Evolutionary conservation across 1,140 invertebrate species (phyloP).

Genomic region (Drosophila nikananu): DNA sequence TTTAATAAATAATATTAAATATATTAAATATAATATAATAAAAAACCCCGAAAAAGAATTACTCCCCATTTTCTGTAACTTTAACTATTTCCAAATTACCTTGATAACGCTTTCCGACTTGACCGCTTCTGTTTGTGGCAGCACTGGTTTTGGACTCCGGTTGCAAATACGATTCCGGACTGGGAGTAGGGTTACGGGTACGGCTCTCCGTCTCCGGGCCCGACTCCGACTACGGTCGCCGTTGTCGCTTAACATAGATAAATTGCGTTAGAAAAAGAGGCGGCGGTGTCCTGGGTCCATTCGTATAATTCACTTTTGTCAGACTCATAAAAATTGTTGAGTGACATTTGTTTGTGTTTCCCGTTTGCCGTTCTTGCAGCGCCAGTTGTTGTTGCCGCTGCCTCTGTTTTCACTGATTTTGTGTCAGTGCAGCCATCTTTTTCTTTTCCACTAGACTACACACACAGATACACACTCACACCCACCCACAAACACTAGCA

Average conservation of each 20-base stretch:
- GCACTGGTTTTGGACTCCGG: conserved; percentile 8
- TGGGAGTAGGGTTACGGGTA: conserved; percentile 12
- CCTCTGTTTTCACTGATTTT: conserved; percentile 74
- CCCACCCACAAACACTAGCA: conserved; percentile 9
- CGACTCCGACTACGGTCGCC: conserved; percentile 40
- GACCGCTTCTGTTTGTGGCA: neutral
- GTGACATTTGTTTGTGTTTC: conserved; percentile 83
- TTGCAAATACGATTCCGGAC: conserved; percentile 10
- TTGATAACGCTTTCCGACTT: neutral
- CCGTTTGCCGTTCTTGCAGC: conserved; percentile 65
- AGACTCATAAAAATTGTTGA: conserved; percentile 84
- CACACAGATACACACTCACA: conserved; percentile 41
- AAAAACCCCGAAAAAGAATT: no score
- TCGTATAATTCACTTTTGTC: conserved; percentile 84
- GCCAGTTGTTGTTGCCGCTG: conserved; percentile 34
- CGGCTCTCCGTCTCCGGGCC: conserved; percentile 10
- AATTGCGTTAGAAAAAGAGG: conserved; percentile 84
- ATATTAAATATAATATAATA: no score
- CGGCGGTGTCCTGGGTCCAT: conserved; percentile 76
- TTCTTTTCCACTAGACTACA: conserved; percentile 74
- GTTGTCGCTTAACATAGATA: conserved; percentile 77
- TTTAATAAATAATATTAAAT: neutral
- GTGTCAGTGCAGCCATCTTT: conserved; percentile 77
- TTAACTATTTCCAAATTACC: neutral
- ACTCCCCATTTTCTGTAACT: neutral